Evolutionary conservation across 2,888 invertebrate species (phyloP), one percentile per base, ranked within the genome.

Genomic region (Meiosimyza decipiens): DNA sequence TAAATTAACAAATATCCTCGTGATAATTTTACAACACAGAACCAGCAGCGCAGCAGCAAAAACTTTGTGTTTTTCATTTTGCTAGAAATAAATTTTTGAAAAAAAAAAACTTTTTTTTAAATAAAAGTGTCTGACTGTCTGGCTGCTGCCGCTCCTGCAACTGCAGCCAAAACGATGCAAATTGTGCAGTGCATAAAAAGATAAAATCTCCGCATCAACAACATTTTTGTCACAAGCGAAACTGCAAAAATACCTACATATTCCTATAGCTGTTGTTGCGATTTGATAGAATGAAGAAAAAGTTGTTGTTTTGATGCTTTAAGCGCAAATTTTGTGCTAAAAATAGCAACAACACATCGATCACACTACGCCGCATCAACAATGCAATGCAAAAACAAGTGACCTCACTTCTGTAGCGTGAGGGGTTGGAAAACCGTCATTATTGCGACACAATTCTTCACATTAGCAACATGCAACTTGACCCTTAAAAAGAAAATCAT

Each of bases 291-390:
- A 54, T 13, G 22, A 60, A 22, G 15, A 59, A 60, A 54, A 18
- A 60, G 59, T 22, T 59, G 59, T 16, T 22, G 28, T 22, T 59
- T 16, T 18, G 28, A 54, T 12, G 15, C 59, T 22, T 22, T 28
- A 59, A 28, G 28, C 28, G 59, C 59, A 59, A 59, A 59, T 59
- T 28, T 49, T 5, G 28, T 7, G 50, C 69, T 62, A 51, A 60
- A 69, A 62, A 69, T 69, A 69, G 50, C 28, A 33, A 1, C 57
- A 67, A 57, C 67, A 51, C 50, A 18, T 57, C 49, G 51, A 60
- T 52, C 51, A 69, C 60, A 69, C 69, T 51, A 69, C 69, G 69
- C 60, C 33, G 62, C 69, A 69, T 69, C 33, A 62, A 52, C 69
- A 40, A 40, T 40, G 6, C 40, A 40, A 40, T 60, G 52, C 62